These are phyloP conservation scores for Clarias gariepinus DNA, from an alignment of 2,113 vertebrate genomes.

Conservation along the genomic window DNA sequence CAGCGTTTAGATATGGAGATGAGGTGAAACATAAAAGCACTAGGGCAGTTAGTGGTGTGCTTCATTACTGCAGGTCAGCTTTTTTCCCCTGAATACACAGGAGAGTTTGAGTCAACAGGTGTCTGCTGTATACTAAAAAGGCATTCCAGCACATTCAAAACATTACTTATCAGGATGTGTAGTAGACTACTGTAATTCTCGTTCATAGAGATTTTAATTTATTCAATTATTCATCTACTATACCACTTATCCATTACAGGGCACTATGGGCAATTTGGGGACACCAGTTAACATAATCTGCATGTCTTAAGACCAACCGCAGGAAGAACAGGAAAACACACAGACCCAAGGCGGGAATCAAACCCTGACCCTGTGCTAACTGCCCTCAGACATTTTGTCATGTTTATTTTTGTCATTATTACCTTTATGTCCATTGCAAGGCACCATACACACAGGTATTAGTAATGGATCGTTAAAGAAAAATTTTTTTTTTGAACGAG, in stretches of 20 bases:
- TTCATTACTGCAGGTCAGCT: slow-evolving; percentile 11
- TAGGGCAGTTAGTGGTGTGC: slow-evolving; percentile 11
- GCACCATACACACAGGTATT: no score
- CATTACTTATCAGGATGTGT: background rate
- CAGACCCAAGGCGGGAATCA: no score
- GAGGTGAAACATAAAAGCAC: background rate
- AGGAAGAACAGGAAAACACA: no score
- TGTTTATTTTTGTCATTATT: background rate
- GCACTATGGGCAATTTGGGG: no score
- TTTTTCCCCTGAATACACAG: background rate
- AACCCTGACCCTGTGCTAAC: no score
- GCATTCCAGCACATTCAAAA: background rate
- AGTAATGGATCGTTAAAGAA: no score
- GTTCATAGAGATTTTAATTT: background rate
- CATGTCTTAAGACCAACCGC: no score
- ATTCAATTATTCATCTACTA: no score
- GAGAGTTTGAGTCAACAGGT: slow-evolving; percentile 8
- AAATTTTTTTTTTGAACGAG: no score
- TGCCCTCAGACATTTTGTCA: no score
- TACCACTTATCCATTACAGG: no score
- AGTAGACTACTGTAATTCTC: background rate
- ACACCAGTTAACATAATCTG: no score
- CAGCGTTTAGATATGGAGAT: slow-evolving; percentile 31
- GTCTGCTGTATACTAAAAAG: background rate
- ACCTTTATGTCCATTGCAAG: background rate